Conservation (phyloP, 2,797 vertebrate species). For the Petrocephalus schoutedeni region DNA sequence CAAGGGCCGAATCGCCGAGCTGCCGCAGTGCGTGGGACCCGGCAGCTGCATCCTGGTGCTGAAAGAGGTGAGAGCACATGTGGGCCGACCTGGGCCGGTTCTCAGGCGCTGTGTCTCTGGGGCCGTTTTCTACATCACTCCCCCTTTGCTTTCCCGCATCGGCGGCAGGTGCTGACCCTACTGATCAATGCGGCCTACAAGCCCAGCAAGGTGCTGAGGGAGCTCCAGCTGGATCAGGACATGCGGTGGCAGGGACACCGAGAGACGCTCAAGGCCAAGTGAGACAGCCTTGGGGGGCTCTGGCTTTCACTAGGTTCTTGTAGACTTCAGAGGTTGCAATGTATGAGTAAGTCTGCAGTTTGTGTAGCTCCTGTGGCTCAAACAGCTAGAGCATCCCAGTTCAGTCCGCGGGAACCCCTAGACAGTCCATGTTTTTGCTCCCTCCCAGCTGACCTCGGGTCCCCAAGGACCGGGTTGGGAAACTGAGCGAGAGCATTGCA, state of each 20-base stretch:
- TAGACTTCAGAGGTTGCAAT: not conserved
- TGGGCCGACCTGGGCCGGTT: not conserved
- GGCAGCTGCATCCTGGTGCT: conserved; percentile 93
- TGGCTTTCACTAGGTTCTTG: not conserved
- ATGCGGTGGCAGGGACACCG: conserved; percentile 77
- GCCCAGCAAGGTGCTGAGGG: conserved; percentile 69
- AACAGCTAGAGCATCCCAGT: not conserved
- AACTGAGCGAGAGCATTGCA: not conserved
- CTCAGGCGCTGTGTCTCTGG: not conserved
- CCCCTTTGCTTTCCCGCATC: not conserved
- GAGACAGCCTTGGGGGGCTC: not conserved
- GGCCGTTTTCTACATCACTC: not conserved
- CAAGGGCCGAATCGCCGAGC: conserved; percentile 94
- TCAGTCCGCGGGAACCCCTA: too few species aligned
- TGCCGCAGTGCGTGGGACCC: conserved; percentile 92
- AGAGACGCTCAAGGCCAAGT: conserved; percentile 67
- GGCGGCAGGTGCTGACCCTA: conserved; percentile 64
- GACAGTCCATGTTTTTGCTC: too few species aligned
- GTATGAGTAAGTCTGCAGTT: not conserved
- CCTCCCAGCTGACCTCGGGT: too few species aligned
- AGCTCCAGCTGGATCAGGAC: conserved; percentile 74
- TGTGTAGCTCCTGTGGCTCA: not conserved
- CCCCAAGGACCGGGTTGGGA: too few species aligned
- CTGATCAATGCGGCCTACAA: conserved; percentile 75
- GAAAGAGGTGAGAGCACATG: conserved; percentile 75